These are phyloP conservation scores for Onychostoma macrolepis DNA, from an alignment of 2,113 vertebrate species.

Conservation along the genomic window DNA sequence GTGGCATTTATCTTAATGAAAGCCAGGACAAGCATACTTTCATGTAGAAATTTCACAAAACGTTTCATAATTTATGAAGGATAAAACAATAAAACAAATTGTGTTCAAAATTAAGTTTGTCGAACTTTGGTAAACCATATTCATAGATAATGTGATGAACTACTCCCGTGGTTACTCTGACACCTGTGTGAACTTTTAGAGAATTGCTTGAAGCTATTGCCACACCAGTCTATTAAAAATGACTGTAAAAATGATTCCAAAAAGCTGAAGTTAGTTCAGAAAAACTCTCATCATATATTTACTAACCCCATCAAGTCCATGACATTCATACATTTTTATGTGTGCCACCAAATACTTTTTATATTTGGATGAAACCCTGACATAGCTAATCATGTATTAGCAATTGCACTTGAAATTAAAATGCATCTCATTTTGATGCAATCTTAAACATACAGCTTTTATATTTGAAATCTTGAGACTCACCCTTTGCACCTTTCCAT, in stretches of 20 bases:
- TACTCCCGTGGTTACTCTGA: neutral
- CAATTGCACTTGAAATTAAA: neutral
- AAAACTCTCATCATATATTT: neutral
- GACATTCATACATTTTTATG: neutral
- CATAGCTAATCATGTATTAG: neutral
- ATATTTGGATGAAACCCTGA: neutral
- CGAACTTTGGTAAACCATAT: neutral
- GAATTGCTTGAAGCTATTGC: neutral
- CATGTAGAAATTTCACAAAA: neutral
- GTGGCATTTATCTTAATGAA: neutral
- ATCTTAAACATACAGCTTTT: neutral
- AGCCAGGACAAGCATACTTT: neutral
- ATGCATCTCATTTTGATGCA: neutral
- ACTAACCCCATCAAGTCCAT: neutral
- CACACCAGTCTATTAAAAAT: neutral
- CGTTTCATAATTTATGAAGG: neutral
- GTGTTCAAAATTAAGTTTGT: neutral
- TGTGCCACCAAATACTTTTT: neutral
- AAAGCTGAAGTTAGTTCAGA: neutral
- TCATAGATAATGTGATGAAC: neutral
- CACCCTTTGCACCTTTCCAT: constrained; percentile 62
- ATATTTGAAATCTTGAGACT: constrained; percentile 23
- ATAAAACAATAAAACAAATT: neutral
- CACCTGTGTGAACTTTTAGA: neutral
- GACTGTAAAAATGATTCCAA: neutral